Base-by-base conservation (phyloP, 2,888 invertebrate genomes). In the Omphaloscelis lunosa region DNA sequence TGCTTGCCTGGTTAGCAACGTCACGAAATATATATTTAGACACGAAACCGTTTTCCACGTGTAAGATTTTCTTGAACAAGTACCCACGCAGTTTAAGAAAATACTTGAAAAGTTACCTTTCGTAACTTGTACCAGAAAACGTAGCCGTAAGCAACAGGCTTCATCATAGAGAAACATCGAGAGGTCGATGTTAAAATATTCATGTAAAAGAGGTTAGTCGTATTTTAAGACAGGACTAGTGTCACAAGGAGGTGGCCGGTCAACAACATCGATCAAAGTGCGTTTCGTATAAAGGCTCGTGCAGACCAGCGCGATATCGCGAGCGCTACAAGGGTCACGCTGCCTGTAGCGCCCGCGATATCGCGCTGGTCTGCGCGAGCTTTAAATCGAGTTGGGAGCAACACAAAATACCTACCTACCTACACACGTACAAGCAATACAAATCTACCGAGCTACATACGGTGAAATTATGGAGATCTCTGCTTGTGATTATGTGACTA, bases 101-200 rank as follows among this genome's bases (percentile, higher is more conserved):
- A 76, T 72, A 74, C 23, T 59, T 48, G 51, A 76, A 72, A 87
- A 61, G 58, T 79, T 59, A 67, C 67, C 29, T 75, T 75, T 75
- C 56, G n/a, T 23, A 69, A 68, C 61, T 63, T 84, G 41, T 79
- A 81, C 62, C 58, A 66, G 68, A 66, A 76, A 76, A 82, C 75
- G 59, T 79, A 62, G 88, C 80, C 78, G 65, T 29, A 29, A 78
- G 82, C 88, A 79, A 68, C 59, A 61, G 69, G 69, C 53, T 79
- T 65, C 45, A 77, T 62, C 68, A 75, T 76, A 72, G 76, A 72
- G 66, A 56, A 82, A 82, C 69, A 66, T 74, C 62, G 77, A 69
- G 77, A 86, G 78, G 79, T 80, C 75, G 80, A 69, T 83, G 73
- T 74, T 86, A 82, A 89, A 88, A 82, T 82, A 88, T 86, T 86